Conservation (phyloP, 2,113 vertebrate genomes). For the Papio anubis region DNA sequence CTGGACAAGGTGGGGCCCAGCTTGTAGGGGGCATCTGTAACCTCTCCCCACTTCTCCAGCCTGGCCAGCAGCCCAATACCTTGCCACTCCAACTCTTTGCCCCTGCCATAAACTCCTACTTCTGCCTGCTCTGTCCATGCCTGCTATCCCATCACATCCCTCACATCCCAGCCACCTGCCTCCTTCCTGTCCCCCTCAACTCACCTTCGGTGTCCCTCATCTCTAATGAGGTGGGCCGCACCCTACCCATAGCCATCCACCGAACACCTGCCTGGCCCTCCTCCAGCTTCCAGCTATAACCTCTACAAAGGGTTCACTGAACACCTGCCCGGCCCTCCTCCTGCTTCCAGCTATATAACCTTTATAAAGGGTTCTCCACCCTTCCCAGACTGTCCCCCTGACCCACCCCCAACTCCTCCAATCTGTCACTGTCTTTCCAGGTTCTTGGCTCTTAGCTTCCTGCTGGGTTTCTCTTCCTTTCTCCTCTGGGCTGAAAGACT, state of each 20-base stretch:
- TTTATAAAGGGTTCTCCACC: not conserved
- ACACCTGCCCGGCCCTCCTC: not conserved
- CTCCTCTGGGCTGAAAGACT: not conserved
- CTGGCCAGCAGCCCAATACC: not conserved
- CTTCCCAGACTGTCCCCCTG: not conserved
- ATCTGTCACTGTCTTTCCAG: not conserved
- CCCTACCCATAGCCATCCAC: not conserved
- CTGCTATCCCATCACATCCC: not conserved
- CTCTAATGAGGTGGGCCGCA: not conserved
- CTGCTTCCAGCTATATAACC: not conserved
- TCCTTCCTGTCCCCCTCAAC: not conserved
- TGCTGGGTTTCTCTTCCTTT: not conserved
- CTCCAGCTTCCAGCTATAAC: not conserved
- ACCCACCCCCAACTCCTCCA: not conserved
- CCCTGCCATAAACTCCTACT: not conserved
- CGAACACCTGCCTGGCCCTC: not conserved
- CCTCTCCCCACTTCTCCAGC: not conserved
- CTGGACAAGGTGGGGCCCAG: slow-evolving; percentile 85
- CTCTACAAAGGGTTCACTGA: not conserved
- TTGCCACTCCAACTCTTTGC: not conserved
- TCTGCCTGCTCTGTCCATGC: not conserved
- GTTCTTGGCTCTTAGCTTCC: not conserved
- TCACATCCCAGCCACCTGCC: not conserved
- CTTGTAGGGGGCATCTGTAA: not conserved
- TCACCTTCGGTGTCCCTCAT: not conserved